Base-by-base conservation (phyloP, 2,797 vertebrate species). In the Dromococcyx pavoninus region DNA sequence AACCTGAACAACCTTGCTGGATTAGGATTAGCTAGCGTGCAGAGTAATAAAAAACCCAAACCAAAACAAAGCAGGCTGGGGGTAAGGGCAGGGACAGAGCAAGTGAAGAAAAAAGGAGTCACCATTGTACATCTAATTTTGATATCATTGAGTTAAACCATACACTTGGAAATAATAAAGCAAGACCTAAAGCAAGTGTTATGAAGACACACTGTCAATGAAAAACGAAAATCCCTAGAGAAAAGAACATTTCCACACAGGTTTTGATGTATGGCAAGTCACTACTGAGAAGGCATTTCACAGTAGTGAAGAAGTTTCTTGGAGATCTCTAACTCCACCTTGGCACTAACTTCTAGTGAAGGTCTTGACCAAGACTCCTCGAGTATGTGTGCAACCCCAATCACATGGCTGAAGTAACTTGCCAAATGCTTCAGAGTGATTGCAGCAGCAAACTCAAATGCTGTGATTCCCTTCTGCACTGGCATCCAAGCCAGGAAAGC, bases 381-480 rank as follows among this genome's bases (percentile, higher is more conserved):
- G 0, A n/a, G 12, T 2, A 13, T 0, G 9, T 6, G 7, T 37
- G 7, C 28, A 69, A 39, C 10, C 5, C 17, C 27, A 27, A 13
- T 4, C 75, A 57, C 54, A 23, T 12, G 46, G 46, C 35, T 46
- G 41, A 67, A 62, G 50, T 3, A 23, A 69, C 66, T 8, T 86
- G 50, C n/a, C 57, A 50, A 79, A 74, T 10, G 27, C 14, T 92
- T 51, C 5, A 1, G 41, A 61, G 62, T 5, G 15, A 72, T 11
- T 53, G 23, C 3, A 5, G 37, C 58, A 61, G 11, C 51, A 75
- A 80, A 58, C 14, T 61, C 30, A 39, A 77, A 66, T 1, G 6
- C 28, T 75, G 43, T 0, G 1, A 61, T 70, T 82, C 56, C 27
- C 27, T 86, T 56, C 35, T 41, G 44, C 6, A 8, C 28, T 23